Evolutionary conservation across 1,140 invertebrate genomes (phyloP), one percentile per base, ranked within the genome.

Genomic region (Drosophila elegans): DNA sequence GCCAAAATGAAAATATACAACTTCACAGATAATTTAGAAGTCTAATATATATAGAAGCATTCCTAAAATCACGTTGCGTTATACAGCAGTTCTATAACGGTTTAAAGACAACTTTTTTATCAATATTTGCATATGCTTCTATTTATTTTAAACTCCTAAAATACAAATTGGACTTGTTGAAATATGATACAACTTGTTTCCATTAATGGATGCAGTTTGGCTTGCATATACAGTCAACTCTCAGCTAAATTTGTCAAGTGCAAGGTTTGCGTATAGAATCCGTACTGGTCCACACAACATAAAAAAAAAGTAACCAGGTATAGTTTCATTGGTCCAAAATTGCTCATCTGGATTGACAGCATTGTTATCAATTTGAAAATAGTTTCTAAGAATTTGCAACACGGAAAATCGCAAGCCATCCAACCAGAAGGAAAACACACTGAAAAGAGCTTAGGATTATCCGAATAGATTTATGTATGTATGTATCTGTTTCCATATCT

Each of bases 21-120:
- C 41, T 69, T 27, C 13, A 32, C 42, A 55, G 34, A 67, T 16
- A 10, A 69, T 46, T 39, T 49, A 7, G 34, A 0, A 4, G 21
- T 46, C 12, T 16, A 48, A 16, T 32, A 25, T 49, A 6, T 25
- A 49, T 32, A 36, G 60, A 64, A 52, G 44, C 60, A 64, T 68
- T 68, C 59, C 59, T 11, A 34, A 64, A 32, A 52, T 36, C 60
- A 38, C n/a, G 32, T n/a, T 29, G 34, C 34, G 44, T 66, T 68
- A 68, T 44, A 52, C 29, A 68, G 5, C 48, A 16, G 32, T 51
- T 68, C 29, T 64, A 44, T 66, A 68, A 66, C 60, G 46, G 46
- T 51, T 34, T 66, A n/a, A 13, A 34, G 36, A 44, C 46, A 32
- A 68, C 60, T 64, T 68, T 52, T 52, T 45, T 29, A 67, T 48